Base-by-base conservation (phyloP, 2,113 vertebrate genomes). In the Rhineura floridana region DNA sequence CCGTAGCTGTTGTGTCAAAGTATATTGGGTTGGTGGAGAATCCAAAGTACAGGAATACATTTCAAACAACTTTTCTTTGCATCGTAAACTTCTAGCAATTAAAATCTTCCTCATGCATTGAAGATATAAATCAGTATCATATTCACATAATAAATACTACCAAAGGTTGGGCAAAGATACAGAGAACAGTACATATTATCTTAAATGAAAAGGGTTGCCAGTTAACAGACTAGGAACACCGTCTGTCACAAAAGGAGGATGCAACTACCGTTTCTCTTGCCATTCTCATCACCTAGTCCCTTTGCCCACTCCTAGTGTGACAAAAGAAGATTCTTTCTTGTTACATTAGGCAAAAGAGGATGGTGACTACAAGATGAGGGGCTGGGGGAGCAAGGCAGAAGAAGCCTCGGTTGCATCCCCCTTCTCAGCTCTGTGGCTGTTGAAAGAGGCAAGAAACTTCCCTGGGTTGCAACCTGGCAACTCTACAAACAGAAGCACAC, bases 81-180 rank as follows among this genome's bases (percentile, higher is more conserved):
- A 87, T 81, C 15, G 48, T 21, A 33, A 81, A 21, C 12, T 67
- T 12, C 1, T 72, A 21, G 59, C 70, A 84, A 67, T 55, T 73
- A 63, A 33, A 17, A n/a, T 89, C 73, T 91, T 36, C 44, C 84
- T 62, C 4, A n/a, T 86, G 83, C 73, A 42, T 25, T 52, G 21
- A 91, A 83, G 76, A 59, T 69, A 33, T n/a, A 69, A n/a, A 59
- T 19, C 55, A 59, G 55, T 19, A 59, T 13, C 11, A 69, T 12
- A 69, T 30, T 69, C 30, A 33, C 86, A 3, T 81, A 90, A 94
- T 36, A 67, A 72, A 39, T 4, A 23, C 59, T 78, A 91, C 88
- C 62, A 65, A 12, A 87, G 25, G 62, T 87, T 92, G 80, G 81
- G 87, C 87, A 90, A 0, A 76, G 76, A 77, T 63, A 70, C 0